phyloP scores from a whole-genome alignment of 2,113 vertebrate species.

The Lonchura striata region DNA sequence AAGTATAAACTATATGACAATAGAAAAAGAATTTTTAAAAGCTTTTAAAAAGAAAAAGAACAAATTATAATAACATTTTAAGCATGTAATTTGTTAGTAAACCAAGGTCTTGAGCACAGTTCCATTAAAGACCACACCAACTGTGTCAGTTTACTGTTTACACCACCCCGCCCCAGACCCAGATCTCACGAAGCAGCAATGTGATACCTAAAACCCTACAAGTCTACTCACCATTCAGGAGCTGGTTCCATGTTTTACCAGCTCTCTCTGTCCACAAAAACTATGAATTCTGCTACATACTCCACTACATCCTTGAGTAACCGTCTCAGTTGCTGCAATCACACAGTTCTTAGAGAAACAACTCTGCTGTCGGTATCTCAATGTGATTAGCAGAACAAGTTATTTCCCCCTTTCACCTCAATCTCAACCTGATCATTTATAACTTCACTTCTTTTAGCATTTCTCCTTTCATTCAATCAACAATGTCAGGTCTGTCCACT shows the following conservation, averaged over 20 bases:
- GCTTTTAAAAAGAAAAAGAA: background rate
- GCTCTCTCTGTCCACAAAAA: background rate
- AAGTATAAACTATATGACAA: background rate
- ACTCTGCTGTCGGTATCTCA: background rate
- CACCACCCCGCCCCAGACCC: background rate
- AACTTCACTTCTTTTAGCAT: background rate
- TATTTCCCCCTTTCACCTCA: background rate
- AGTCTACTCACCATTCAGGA: background rate
- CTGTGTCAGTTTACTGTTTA: background rate
- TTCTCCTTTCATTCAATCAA: background rate
- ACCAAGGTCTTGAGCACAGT: background rate
- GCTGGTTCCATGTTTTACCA: background rate
- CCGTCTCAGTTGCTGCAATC: background rate
- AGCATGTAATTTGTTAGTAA: background rate
- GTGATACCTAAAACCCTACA: background rate
- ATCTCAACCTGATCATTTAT: background rate
- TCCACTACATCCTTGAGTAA: background rate
- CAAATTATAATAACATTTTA: background rate
- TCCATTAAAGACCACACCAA: background rate
- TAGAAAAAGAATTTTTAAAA: background rate
- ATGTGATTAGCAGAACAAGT: background rate
- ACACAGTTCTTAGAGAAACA: background rate
- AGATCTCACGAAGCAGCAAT: background rate
- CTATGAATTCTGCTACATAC: background rate
- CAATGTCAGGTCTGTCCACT: background rate